These are phyloP conservation scores for Ctenopoma kingsleyae DNA, from an alignment of 2,797 vertebrate genomes.

Conservation along the genomic window DNA sequence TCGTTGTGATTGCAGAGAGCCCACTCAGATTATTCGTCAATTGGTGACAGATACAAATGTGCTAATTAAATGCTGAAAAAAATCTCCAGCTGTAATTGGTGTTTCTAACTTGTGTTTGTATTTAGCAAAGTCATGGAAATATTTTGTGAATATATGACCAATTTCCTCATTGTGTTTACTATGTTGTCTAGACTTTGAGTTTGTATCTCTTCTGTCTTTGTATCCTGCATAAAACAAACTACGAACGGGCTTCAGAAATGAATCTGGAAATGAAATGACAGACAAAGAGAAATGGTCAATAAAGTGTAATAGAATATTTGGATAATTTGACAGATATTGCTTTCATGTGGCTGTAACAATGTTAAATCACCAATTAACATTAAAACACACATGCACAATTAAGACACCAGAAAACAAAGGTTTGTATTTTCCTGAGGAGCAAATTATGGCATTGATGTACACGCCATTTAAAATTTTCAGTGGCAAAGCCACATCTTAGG, in stretches of 20 bases:
- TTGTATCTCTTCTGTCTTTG: slow-evolving; percentile 12
- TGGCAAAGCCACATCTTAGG: too few species aligned
- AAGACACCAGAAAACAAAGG: background rate
- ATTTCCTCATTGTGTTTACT: slow-evolving; percentile 15
- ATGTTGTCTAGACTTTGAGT: slow-evolving; percentile 14
- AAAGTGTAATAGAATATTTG: background rate
- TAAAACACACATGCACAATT: background rate
- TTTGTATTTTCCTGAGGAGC: too few species aligned
- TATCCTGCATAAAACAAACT: slow-evolving; percentile 3
- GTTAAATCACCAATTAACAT: background rate
- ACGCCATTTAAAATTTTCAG: background rate
- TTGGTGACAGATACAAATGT: slow-evolving; percentile 33
- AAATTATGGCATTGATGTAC: too few species aligned
- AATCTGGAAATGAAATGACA: slow-evolving; percentile 6
- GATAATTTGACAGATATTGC: background rate
- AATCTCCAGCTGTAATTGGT: slow-evolving; percentile 35
- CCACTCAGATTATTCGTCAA: slow-evolving; percentile 23
- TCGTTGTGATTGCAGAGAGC: slow-evolving; percentile 1
- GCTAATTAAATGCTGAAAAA: slow-evolving; percentile 53
- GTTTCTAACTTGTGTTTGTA: background rate
- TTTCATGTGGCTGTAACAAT: background rate
- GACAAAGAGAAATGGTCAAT: background rate
- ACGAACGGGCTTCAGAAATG: slow-evolving; percentile 6
- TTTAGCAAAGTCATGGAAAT: slow-evolving; percentile 12
- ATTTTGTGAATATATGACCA: slow-evolving; percentile 33